Percentiles rank a stretch among this genome's conserved stretches.
phyloP scores from a whole-genome alignment of 2,888 invertebrate genomes.

The Dynastes hyllus region DNA sequence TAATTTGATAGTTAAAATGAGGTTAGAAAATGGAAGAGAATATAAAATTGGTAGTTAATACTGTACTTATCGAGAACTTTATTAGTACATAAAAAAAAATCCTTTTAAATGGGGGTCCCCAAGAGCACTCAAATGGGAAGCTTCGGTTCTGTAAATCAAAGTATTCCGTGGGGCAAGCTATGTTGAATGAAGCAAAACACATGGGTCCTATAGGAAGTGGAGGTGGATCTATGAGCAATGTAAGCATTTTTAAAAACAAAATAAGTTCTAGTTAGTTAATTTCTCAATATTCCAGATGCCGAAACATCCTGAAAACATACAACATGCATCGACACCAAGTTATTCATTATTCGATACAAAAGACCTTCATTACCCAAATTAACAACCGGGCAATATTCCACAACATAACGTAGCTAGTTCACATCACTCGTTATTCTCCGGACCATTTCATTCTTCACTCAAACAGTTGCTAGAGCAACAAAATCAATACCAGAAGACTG shows the following conservation, averaged over 20 bases:
- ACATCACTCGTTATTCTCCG: constrained; percentile 83
- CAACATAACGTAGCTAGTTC: constrained; percentile 56
- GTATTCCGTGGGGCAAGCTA: constrained; percentile 68
- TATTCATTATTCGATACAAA: constrained; percentile 70
- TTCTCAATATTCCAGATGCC: constrained; percentile 43
- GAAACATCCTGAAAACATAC: constrained; percentile 48
- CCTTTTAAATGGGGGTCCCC: too few relatives aligned
- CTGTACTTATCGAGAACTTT: too few relatives aligned
- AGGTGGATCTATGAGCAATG: constrained; percentile 23
- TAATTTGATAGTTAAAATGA: background rate
- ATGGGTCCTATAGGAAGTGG: constrained; percentile 52
- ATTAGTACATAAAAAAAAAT: too few relatives aligned
- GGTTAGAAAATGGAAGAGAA: background rate
- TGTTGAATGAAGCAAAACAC: constrained; percentile 68
- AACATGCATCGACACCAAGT: constrained; percentile 59
- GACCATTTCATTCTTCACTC: constrained; percentile 85
- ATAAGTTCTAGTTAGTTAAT: background rate
- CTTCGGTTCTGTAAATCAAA: constrained; percentile 54
- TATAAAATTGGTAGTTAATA: too few relatives aligned
- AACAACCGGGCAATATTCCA: constrained; percentile 57
- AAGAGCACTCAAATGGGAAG: constrained; percentile 39
- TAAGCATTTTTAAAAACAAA: constrained; percentile 38
- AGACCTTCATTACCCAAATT: constrained; percentile 66
- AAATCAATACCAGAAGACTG: constrained; percentile 74
- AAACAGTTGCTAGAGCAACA: constrained; percentile 88